A percentile compares a stretch with the other conserved stretches of the same genome.
phyloP scores from a whole-genome alignment of 2,797 vertebrate species.

The Anguilla megastoma region DNA sequence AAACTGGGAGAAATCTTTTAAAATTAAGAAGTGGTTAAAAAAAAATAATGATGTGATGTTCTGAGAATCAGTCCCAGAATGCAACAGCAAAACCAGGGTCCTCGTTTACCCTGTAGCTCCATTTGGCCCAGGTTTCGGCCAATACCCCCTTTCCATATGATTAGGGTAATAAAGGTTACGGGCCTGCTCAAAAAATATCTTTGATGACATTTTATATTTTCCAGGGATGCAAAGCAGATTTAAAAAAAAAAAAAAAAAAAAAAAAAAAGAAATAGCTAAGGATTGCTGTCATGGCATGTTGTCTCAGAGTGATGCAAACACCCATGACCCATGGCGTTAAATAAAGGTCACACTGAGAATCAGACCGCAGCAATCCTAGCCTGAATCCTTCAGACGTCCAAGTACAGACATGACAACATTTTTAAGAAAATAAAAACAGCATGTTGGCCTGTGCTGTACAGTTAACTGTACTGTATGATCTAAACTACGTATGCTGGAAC shows the following conservation, averaged over 20 bases:
- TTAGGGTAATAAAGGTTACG: conserved; percentile 53
- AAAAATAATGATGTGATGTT: not conserved
- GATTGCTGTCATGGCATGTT: conserved; percentile 67
- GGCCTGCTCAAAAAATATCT: conserved; percentile 50
- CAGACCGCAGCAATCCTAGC: conserved; percentile 54
- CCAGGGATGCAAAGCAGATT: conserved; percentile 48
- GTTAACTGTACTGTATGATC: too few relatives aligned
- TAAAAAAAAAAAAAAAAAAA: conserved; percentile 40
- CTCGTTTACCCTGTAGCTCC: not conserved
- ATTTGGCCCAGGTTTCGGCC: conserved; percentile 26
- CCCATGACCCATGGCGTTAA: conserved; percentile 75
- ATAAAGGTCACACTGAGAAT: conserved; percentile 76
- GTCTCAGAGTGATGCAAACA: conserved; percentile 68
- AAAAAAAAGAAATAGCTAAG: conserved; percentile 55
- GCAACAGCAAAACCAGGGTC: not conserved
- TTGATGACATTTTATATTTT: conserved; percentile 55
- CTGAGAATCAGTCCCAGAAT: not conserved
- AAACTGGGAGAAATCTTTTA: too few relatives aligned
- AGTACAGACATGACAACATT: not conserved
- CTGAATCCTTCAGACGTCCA: conserved; percentile 46
- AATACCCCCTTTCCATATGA: conserved; percentile 41
- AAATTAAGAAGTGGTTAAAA: not conserved
- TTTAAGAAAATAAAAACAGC: not conserved
- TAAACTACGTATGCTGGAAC: too few relatives aligned
- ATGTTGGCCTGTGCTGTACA: not conserved